Conservation (phyloP, 2,888 invertebrate genomes). For the Oasisia sp. region DNA sequence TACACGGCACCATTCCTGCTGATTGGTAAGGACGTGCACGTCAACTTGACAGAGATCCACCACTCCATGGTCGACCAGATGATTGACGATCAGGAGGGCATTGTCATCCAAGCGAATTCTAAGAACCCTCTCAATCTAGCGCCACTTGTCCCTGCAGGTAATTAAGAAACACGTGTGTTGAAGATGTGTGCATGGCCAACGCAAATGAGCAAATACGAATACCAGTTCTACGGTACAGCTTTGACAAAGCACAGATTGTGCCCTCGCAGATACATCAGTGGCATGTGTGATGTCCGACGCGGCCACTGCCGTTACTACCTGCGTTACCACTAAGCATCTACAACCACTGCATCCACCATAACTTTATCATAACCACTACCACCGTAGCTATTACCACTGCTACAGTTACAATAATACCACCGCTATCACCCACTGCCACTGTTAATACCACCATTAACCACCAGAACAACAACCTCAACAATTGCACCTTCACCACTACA, state of each 20-base stretch:
- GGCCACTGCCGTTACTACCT: too few relatives aligned
- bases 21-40: slow-evolving; percentile 56
- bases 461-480: too few relatives aligned
- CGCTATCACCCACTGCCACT: too few relatives aligned
- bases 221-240: background rate
- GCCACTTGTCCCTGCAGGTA: slow-evolving; percentile 27
- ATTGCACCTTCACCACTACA: too few relatives aligned
- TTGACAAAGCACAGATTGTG: background rate
- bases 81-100: slow-evolving; percentile 53
- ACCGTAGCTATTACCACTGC: too few relatives aligned
- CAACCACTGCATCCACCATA: too few relatives aligned
- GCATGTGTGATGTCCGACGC: too few relatives aligned
- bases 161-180: background rate
- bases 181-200: background rate
- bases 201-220: background rate
- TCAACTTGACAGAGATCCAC: slow-evolving; percentile 51
- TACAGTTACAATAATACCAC: too few relatives aligned
- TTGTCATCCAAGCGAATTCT: slow-evolving; percentile 44
- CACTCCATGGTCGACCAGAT: slow-evolving; percentile 60
- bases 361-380: too few relatives aligned
- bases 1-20: slow-evolving; percentile 54
- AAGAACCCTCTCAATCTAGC: slow-evolving; percentile 46
- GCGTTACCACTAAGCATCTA: too few relatives aligned
- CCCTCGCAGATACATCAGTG: too few relatives aligned
- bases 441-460: too few relatives aligned